These are phyloP conservation scores for Bombylius major DNA, from an alignment of 2,888 invertebrate genomes.

Conservation along the genomic window DNA sequence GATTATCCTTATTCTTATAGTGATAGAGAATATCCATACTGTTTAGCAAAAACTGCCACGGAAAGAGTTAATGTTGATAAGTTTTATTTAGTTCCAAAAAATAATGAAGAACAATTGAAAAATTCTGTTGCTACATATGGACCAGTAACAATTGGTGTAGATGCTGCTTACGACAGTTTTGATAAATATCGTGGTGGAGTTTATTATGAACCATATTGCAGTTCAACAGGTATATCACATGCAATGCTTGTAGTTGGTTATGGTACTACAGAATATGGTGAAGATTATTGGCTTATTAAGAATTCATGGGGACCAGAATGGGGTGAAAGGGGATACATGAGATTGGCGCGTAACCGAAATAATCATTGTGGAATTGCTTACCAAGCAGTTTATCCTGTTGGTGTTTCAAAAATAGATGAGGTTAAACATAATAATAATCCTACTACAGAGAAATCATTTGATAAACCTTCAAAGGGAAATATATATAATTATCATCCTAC, in stretches of 20 bases:
- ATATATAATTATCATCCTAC: too few species aligned
- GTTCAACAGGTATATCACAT: constrained; percentile 56
- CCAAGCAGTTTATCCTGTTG: too few species aligned
- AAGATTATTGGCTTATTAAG: not conserved
- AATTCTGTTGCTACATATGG: constrained; percentile 64
- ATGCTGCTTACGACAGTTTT: constrained; percentile 64
- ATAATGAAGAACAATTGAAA: constrained; percentile 52
- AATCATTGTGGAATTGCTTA: constrained; percentile 71
- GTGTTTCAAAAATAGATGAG: too few species aligned
- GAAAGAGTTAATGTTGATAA: too few species aligned
- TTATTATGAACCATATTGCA: constrained; percentile 64
- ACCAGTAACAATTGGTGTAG: constrained; percentile 73
- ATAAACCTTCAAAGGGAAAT: too few species aligned
- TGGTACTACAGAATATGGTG: constrained; percentile 5
- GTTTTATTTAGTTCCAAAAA: too few species aligned
- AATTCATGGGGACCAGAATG: constrained; percentile 45
- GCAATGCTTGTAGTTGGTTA: constrained; percentile 34
- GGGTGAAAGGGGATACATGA: constrained; percentile 70
- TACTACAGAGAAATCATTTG: too few species aligned
- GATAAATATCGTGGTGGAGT: constrained; percentile 64
- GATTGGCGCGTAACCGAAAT: constrained; percentile 63
- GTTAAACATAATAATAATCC: too few species aligned
- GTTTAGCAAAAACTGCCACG: too few species aligned
- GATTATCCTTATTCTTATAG: too few species aligned
- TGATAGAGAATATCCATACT: too few species aligned